phyloP scores from a whole-genome alignment of 2,797 vertebrate genomes.

The Enteromius viviparus region DNA sequence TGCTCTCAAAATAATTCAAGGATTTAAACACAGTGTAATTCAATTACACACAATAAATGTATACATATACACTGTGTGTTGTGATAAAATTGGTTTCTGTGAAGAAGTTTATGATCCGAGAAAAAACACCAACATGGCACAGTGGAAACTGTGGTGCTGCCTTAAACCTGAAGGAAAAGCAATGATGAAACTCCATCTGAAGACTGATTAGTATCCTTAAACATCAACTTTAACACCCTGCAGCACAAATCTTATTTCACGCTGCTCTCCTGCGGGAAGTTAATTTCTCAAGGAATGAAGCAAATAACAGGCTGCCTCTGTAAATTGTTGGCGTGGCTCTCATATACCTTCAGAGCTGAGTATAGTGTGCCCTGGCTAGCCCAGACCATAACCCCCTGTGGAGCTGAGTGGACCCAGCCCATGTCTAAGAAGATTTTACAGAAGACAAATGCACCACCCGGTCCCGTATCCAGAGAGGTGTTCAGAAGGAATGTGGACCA shows the following conservation, averaged over 20 bases:
- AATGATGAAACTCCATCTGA: background rate
- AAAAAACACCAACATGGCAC: background rate
- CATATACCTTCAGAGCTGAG: constrained; percentile 25
- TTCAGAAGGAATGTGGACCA: background rate
- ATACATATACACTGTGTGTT: background rate
- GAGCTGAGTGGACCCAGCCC: constrained; percentile 45
- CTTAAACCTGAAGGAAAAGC: background rate
- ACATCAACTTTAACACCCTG: constrained; percentile 14
- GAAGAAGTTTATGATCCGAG: background rate
- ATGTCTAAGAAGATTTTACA: constrained; percentile 15
- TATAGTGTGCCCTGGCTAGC: constrained; percentile 38
- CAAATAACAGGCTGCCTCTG: constrained; percentile 39
- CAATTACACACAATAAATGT: background rate
- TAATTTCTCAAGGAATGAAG: background rate
- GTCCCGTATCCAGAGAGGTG: background rate
- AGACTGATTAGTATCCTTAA: background rate
- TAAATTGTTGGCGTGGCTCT: constrained; percentile 52
- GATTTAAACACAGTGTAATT: background rate
- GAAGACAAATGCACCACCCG: background rate
- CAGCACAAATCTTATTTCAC: constrained; percentile 37
- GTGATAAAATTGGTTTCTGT: background rate
- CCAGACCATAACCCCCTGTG: constrained; percentile 34
- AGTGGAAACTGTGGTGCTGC: background rate
- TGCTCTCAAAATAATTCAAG: background rate
- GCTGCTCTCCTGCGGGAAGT: constrained; percentile 17